phyloP scores from a whole-genome alignment of 2,113 vertebrate species.

The Peromyscus leucopus region DNA sequence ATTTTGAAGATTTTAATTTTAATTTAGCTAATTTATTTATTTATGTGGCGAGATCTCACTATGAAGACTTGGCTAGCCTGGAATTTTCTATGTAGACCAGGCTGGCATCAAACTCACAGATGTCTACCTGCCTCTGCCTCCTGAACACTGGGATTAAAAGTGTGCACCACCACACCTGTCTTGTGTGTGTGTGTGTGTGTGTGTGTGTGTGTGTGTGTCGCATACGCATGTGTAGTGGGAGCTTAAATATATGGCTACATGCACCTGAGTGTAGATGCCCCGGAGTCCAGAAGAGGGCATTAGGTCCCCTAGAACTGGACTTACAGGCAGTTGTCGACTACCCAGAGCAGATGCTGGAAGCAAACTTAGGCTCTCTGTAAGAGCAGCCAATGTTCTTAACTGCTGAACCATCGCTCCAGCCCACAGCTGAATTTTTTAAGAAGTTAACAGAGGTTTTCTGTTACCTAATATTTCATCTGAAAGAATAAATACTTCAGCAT shows the following conservation, averaged over 20 bases:
- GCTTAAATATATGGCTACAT: background rate
- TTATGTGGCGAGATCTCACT: background rate
- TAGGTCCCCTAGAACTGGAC: background rate
- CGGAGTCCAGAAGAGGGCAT: background rate
- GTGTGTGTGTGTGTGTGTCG: no score
- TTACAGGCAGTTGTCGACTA: background rate
- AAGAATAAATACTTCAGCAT: background rate
- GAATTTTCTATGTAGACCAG: background rate
- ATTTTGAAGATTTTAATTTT: background rate
- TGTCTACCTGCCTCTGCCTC: background rate
- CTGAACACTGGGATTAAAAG: background rate
- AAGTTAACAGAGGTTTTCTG: background rate
- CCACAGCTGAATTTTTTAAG: background rate
- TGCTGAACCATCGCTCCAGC: background rate
- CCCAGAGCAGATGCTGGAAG: background rate
- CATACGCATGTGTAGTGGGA: background rate
- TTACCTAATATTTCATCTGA: conserved; percentile 19
- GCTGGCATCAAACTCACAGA: background rate
- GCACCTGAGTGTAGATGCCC: background rate
- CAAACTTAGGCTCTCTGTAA: background rate
- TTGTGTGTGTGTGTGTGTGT: background rate
- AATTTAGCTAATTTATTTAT: background rate
- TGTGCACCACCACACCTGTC: background rate
- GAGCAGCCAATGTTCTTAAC: background rate
- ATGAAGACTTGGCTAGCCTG: background rate